These are phyloP conservation scores for Apodemia zela DNA, from an alignment of 2,888 invertebrate species.

Conservation along the genomic window DNA sequence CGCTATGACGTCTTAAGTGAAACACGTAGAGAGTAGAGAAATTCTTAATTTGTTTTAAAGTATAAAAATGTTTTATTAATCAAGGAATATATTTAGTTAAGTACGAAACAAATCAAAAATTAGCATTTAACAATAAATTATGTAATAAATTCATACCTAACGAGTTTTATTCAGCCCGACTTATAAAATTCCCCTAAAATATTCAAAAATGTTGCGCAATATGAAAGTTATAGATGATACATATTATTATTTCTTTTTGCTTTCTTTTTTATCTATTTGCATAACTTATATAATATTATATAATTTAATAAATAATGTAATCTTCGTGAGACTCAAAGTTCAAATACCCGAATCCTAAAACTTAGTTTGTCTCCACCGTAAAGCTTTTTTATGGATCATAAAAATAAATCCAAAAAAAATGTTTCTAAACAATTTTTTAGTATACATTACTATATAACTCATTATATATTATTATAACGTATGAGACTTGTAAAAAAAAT, in stretches of 20 bases:
- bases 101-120: not conserved
- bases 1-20: not conserved
- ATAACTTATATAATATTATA: not conserved
- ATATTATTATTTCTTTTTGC: constrained; percentile 6
- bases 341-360: not conserved
- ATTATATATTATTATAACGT: too few relatives aligned
- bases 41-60: not conserved
- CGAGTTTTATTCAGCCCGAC: not conserved
- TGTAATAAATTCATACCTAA: constrained; percentile 2
- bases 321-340: not conserved
- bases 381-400: too few relatives aligned
- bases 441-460: too few relatives aligned
- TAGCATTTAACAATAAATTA: not conserved
- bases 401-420: too few relatives aligned
- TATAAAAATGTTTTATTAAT: not conserved
- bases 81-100: not conserved
- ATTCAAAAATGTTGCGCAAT: constrained; percentile 6
- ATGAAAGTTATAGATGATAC: constrained; percentile 9
- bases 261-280: constrained; percentile 2
- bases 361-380: too few relatives aligned
- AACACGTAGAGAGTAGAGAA: not conserved
- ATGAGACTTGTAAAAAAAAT: too few relatives aligned
- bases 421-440: too few relatives aligned
- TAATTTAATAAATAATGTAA: not conserved
- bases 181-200: not conserved